A percentile compares a stretch with the other conserved stretches of the same genome.
Conservation (phyloP, 2,888 invertebrate genomes). For the Amblyteles armatorius region DNA sequence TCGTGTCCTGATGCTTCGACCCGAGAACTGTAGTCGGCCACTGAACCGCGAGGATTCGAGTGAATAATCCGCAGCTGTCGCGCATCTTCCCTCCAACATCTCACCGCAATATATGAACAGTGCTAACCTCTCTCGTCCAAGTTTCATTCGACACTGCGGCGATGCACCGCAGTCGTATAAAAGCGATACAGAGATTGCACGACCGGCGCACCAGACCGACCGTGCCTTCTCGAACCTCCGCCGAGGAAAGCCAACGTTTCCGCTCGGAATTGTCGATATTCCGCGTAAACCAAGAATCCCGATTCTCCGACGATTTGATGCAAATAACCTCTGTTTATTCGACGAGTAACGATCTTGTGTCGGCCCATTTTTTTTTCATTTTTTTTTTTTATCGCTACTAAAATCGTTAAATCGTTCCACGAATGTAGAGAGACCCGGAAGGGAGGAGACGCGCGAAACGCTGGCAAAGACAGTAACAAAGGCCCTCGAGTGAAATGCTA, state of each 20-base stretch:
- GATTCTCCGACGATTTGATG: conserved; percentile 45
- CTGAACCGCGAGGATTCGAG: conserved; percentile 46
- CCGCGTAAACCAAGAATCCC: conserved; percentile 36
- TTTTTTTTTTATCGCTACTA: not conserved
- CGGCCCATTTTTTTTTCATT: not conserved
- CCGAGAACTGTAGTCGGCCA: not conserved
- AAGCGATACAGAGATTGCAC: not conserved
- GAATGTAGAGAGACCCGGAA: conserved; percentile 10
- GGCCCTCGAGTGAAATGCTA: not conserved
- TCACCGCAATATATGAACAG: conserved; percentile 49
- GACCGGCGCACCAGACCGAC: not conserved
- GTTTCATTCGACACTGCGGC: not conserved
- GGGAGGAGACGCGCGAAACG: not conserved
- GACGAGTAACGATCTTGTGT: conserved; percentile 26
- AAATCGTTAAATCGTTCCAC: conserved; percentile 37
- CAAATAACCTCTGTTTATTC: conserved; percentile 32
- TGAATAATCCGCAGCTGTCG: conserved; percentile 39
- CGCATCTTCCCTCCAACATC: conserved; percentile 39
- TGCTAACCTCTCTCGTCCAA: conserved; percentile 28
- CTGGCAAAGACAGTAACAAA: not conserved
- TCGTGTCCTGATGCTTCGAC: not conserved
- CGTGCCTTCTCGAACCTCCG: not conserved
- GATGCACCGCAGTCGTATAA: conserved; percentile 31
- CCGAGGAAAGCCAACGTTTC: conserved; percentile 21
- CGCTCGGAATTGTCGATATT: conserved; percentile 32